Evolutionary conservation across 2,797 vertebrate species (phyloP).

Genomic region (Leucoraja ocellata): DNA sequence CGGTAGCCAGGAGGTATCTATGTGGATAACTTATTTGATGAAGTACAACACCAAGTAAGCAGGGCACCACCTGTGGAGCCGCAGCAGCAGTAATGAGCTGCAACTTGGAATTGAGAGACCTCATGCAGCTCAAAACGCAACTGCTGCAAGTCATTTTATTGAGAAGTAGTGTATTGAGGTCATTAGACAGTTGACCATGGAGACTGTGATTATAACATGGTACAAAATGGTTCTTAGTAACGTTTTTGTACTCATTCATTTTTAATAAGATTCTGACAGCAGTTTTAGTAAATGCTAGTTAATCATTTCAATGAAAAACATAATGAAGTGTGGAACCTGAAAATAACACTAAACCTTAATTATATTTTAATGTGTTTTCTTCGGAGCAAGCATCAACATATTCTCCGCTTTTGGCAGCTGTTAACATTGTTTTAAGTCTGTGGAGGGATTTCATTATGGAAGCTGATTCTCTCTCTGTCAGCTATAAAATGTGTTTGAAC

Average conservation of each 20-base stretch:
- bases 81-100: background rate
- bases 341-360: conserved; percentile 3
- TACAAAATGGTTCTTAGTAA: background rate
- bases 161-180: background rate
- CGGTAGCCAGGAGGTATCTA: background rate
- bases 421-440: background rate
- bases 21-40: background rate
- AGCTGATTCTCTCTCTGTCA: background rate
- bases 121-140: background rate
- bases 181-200: background rate
- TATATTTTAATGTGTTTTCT: conserved; percentile 27
- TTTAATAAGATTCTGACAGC: conserved; percentile 27
- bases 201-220: background rate
- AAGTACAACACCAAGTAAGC: conserved; percentile 2
- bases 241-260: background rate
- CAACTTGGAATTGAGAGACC: background rate
- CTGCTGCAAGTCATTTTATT: background rate
- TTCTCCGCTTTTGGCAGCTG: background rate
- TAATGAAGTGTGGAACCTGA: conserved; percentile 31
- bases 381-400: background rate
- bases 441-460: background rate
- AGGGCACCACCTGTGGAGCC: conserved; percentile 10
- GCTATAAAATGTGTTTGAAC: background rate
- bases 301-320: conserved; percentile 35
- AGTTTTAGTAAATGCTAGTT: background rate